Evolutionary conservation across 2,888 invertebrate genomes (phyloP).

Genomic region (Dicyrtomina minuta): DNA sequence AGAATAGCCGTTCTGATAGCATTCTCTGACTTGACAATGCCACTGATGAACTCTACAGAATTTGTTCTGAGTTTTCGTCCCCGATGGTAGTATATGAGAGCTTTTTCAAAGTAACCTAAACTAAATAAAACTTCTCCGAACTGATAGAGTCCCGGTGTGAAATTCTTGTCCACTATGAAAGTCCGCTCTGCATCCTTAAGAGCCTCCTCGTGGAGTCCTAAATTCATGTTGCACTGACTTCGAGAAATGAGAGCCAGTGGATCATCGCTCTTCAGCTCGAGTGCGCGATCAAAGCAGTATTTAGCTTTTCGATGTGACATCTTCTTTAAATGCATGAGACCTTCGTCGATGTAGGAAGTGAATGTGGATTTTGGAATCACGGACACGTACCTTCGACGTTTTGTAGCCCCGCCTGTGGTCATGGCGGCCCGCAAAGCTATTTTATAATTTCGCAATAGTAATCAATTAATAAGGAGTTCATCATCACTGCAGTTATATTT

Average conservation of each 20-base stretch:
- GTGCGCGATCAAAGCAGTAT: conserved; percentile 17
- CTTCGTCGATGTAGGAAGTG: conserved; percentile 21
- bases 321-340: conserved; percentile 9
- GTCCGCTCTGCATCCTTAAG: conserved; percentile 16
- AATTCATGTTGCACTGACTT: conserved; percentile 28
- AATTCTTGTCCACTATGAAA: not conserved
- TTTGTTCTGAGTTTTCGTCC: conserved; percentile 11
- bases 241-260: conserved; percentile 20
- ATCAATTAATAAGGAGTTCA: too few relatives aligned
- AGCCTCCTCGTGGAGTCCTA: conserved; percentile 22
- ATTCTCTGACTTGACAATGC: conserved; percentile 14
- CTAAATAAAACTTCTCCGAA: conserved; percentile 23
- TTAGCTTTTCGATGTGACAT: conserved; percentile 14
- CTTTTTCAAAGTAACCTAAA: conserved; percentile 30
- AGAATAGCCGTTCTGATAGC: conserved; percentile 23
- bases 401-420: too few relatives aligned
- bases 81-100: conserved; percentile 20
- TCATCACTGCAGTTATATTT: too few relatives aligned
- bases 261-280: conserved; percentile 17
- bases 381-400: not conserved
- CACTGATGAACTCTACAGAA: conserved; percentile 9
- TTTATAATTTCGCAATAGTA: too few relatives aligned
- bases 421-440: too few relatives aligned
- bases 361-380: conserved; percentile 4
- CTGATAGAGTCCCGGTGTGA: conserved; percentile 13